phyloP scores from a whole-genome alignment of 2,113 vertebrate genomes.

The Oceanodroma tethys region DNA sequence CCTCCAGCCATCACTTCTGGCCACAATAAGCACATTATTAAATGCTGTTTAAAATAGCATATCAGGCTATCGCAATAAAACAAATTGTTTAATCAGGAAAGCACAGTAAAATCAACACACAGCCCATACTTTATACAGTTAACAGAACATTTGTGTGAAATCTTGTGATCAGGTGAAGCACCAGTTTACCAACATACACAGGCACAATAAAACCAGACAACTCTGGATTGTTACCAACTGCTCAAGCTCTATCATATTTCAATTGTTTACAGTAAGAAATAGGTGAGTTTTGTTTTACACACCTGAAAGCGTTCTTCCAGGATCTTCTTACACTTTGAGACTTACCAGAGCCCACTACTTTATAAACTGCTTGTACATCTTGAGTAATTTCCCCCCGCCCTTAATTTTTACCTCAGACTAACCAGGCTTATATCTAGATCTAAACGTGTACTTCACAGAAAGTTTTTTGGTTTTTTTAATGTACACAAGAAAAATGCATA shows the following conservation, averaged over 20 bases:
- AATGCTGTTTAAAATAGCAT: not conserved
- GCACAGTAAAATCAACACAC: not conserved
- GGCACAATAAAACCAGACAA: not conserved
- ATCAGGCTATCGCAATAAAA: not conserved
- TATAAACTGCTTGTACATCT: not conserved
- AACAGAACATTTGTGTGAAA: not conserved
- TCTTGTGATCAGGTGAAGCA: not conserved
- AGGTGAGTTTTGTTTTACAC: not conserved
- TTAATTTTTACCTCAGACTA: not conserved
- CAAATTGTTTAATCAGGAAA: not conserved
- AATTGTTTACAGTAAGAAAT: not conserved
- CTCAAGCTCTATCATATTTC: not conserved
- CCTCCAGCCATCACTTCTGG: not conserved
- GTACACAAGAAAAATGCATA: not conserved
- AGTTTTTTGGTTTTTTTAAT: not conserved
- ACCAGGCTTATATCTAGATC: not conserved
- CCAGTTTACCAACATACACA: not conserved
- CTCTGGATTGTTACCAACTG: not conserved
- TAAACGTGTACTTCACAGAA: not conserved
- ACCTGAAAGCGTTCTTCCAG: not conserved
- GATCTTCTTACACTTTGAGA: not conserved
- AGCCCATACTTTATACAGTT: not conserved
- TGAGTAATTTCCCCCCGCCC: rapidly evolving
- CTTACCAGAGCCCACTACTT: not conserved
- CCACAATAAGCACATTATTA: not conserved